Conservation (phyloP, 2,888 invertebrate genomes). For the Linnaemya vulpina region DNA sequence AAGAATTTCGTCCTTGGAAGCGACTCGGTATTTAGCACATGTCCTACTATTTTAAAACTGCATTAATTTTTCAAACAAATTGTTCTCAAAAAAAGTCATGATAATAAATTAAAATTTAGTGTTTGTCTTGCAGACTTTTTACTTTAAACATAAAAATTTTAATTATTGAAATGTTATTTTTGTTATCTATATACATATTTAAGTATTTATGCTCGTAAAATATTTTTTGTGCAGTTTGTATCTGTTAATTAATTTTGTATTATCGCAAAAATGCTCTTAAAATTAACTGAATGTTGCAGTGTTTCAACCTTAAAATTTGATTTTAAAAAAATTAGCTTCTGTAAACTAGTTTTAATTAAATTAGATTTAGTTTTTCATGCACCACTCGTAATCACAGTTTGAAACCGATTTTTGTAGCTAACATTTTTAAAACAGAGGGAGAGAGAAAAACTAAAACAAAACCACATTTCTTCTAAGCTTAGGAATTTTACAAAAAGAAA, state of each 20-base stretch:
- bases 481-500: slow-evolving; percentile 12
- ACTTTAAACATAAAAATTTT: no score
- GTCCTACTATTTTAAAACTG: no score
- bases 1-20: no score
- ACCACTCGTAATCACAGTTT: slow-evolving; percentile 31
- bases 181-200: no score
- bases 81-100: no score
- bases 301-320: slow-evolving; percentile 12
- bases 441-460: background rate
- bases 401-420: slow-evolving; percentile 12
- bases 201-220: no score
- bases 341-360: slow-evolving; percentile 39
- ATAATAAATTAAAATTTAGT: no score
- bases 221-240: no score
- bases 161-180: no score
- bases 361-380: slow-evolving; percentile 43
- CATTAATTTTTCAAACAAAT: no score
- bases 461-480: background rate
- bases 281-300: slow-evolving; percentile 10
- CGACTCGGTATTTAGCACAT: no score
- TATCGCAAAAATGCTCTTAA: background rate
- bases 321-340: background rate
- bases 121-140: no score
- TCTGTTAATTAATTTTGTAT: background rate
- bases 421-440: background rate